Evolutionary conservation across 2,888 invertebrate genomes (phyloP).

Genomic region (Oegoconia quadripuncta): DNA sequence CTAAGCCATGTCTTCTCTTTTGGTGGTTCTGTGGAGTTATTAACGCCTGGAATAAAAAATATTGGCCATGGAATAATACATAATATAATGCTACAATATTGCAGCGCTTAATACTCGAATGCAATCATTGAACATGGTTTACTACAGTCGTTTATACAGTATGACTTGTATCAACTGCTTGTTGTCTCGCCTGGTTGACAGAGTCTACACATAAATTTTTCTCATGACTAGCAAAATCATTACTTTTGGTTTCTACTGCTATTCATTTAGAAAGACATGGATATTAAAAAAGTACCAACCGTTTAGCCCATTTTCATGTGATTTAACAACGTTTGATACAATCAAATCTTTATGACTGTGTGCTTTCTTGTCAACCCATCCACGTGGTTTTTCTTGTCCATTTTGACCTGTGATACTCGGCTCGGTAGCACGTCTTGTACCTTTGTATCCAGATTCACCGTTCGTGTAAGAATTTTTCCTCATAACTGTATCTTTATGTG

Average conservation of each 20-base stretch:
- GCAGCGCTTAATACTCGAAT: neutral
- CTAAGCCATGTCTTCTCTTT: constrained; percentile 35
- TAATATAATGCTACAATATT: neutral
- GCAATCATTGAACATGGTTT: too few species aligned
- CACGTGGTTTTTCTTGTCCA: constrained; percentile 24
- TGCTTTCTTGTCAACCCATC: constrained; percentile 32
- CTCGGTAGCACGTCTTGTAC: constrained; percentile 25
- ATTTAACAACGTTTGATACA: constrained; percentile 24
- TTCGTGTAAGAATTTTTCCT: constrained; percentile 44
- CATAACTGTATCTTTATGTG: constrained; percentile 43
- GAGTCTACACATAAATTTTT: too few species aligned
- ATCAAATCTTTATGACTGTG: constrained; percentile 44
- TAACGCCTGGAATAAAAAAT: constrained; percentile 34
- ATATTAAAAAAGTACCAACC: constrained; percentile 29
- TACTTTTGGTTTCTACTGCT: neutral
- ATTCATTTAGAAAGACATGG: too few species aligned
- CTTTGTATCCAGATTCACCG: constrained; percentile 22
- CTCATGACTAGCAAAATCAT: too few species aligned
- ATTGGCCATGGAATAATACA: neutral
- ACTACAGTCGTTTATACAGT: too few species aligned
- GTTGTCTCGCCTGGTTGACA: too few species aligned
- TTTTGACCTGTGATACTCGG: constrained; percentile 25
- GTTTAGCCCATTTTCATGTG: constrained; percentile 35
- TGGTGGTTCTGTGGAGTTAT: constrained; percentile 9
- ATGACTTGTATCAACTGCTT: too few species aligned